These are phyloP conservation scores for Sympetrum striolatum DNA, from an alignment of 2,888 invertebrate species.

Conservation along the genomic window DNA sequence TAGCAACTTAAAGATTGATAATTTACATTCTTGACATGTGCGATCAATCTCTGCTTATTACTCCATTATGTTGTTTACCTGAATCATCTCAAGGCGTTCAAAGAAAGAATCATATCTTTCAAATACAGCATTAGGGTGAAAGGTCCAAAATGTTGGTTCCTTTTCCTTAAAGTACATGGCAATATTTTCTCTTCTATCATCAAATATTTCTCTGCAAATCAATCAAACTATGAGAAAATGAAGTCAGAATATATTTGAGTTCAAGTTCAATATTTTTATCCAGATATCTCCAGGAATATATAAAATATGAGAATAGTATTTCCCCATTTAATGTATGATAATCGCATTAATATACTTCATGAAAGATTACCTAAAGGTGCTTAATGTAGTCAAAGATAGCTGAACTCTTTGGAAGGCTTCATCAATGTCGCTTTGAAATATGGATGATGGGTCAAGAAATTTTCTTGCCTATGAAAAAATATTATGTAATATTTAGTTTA, in stretches of 20 bases:
- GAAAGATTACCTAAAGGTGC: conserved; percentile 53
- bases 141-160: conserved; percentile 74
- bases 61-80: conserved; percentile 56
- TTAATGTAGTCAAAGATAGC: conserved; percentile 55
- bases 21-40: too few relatives aligned
- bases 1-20: too few relatives aligned
- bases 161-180: conserved; percentile 70
- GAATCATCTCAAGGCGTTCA: conserved; percentile 77
- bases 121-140: conserved; percentile 83
- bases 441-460: conserved; percentile 87
- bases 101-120: conserved; percentile 79
- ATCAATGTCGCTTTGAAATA: conserved; percentile 94
- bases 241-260: background rate
- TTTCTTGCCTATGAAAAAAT: conserved; percentile 74
- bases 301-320: background rate
- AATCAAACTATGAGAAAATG: background rate
- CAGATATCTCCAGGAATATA: background rate
- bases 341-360: too few relatives aligned
- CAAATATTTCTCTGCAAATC: conserved; percentile 65
- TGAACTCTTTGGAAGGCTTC: conserved; percentile 85
- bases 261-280: too few relatives aligned
- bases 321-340: too few relatives aligned
- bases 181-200: conserved; percentile 73
- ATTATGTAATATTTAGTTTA: background rate
- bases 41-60: too few relatives aligned